These are phyloP conservation scores for Macrotis lagotis DNA, from an alignment of 2,113 vertebrate genomes.

Conservation along the genomic window DNA sequence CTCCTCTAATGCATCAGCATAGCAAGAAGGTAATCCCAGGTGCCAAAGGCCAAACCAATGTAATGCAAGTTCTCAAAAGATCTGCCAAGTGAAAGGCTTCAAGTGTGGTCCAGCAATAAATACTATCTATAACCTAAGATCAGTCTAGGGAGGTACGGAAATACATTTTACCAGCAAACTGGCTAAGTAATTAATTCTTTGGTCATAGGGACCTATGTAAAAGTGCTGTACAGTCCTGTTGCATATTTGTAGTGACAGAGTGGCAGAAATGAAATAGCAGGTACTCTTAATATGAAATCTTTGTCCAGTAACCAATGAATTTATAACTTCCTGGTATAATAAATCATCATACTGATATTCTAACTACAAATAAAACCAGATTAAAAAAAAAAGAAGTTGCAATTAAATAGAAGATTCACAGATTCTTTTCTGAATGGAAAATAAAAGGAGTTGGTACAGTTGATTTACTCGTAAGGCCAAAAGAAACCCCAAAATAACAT, in stretches of 20 bases:
- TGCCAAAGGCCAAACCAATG: neutral
- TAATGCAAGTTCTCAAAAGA: neutral
- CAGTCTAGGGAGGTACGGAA: neutral
- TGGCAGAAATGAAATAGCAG: too few relatives aligned
- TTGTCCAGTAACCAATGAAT: neutral
- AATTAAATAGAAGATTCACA: neutral
- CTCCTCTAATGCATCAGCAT: neutral
- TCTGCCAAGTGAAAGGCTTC: neutral
- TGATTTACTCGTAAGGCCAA: neutral
- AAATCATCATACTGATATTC: neutral
- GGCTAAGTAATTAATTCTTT: neutral
- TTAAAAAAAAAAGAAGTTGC: neutral
- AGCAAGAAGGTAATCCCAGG: neutral
- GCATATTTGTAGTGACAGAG: neutral
- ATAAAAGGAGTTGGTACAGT: neutral
- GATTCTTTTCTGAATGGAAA: neutral
- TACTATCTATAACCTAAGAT: neutral
- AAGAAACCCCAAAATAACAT: neutral
- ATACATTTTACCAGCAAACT: neutral
- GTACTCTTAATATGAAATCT: neutral
- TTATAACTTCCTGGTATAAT: neutral
- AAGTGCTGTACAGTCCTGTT: neutral
- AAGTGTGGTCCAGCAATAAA: neutral
- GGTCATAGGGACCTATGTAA: neutral
- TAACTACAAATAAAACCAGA: neutral